Conservation (phyloP, 2,888 invertebrate species). For the Petrolisthes manimaculis region DNA sequence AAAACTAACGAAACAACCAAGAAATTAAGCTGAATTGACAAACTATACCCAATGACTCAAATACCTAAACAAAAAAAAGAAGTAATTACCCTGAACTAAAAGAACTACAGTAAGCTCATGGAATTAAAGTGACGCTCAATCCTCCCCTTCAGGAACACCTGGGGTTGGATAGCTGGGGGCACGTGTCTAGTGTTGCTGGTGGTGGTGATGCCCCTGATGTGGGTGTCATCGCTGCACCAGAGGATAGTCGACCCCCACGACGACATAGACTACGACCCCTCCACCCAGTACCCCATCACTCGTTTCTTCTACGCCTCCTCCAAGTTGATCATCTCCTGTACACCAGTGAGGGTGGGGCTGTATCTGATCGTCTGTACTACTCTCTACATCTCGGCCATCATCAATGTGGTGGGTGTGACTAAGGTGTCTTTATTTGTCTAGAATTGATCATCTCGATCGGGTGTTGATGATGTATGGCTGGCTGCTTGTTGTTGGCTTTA, state of each 20-base stretch:
- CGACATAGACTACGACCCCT: conserved; percentile 38
- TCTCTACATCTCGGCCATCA: conserved; percentile 75
- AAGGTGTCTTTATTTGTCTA: too few relatives aligned
- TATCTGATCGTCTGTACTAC: conserved; percentile 80
- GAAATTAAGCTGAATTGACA: too few relatives aligned
- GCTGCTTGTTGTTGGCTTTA: too few relatives aligned
- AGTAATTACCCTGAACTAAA: neutral
- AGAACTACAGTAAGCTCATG: neutral
- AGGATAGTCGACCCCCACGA: conserved; percentile 49
- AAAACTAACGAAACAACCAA: too few relatives aligned
- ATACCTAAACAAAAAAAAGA: neutral
- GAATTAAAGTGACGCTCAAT: neutral
- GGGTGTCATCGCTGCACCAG: conserved; percentile 49
- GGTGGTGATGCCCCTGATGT: conserved; percentile 69
- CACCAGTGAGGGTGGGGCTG: conserved; percentile 75
- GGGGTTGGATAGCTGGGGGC: conserved; percentile 49
- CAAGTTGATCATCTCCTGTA: conserved; percentile 42
- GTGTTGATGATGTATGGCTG: too few relatives aligned
- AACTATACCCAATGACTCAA: too few relatives aligned
- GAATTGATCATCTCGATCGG: too few relatives aligned
- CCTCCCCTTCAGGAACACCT: conserved; percentile 9
- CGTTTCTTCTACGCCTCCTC: conserved; percentile 39
- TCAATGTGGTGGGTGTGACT: conserved; percentile 77
- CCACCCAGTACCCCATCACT: conserved; percentile 10
- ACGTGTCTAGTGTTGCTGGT: conserved; percentile 74